Percentiles rank a stretch among this genome's conserved stretches.
Evolutionary conservation across 2,888 invertebrate species (phyloP).

Genomic region (Suillia variegata): DNA sequence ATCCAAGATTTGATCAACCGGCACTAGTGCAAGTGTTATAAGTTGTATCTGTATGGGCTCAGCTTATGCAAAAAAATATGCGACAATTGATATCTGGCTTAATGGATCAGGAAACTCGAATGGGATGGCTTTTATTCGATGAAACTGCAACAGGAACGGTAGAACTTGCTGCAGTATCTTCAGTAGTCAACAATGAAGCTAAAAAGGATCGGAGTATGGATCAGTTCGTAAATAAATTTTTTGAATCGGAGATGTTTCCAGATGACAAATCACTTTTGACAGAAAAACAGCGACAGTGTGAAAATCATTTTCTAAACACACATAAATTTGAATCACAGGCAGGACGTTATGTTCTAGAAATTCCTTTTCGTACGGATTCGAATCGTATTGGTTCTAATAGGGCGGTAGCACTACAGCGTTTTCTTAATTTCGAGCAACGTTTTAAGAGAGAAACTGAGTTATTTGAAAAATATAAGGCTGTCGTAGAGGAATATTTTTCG

Average conservation of each 20-base stretch:
- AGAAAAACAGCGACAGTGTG: background rate
- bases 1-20: background rate
- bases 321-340: background rate
- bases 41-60: background rate
- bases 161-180: background rate
- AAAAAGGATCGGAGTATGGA: background rate
- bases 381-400: background rate
- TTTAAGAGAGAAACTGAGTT: slow-evolving; percentile 7
- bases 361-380: background rate
- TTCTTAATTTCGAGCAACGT: slow-evolving; percentile 1
- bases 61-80: background rate
- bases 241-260: background rate
- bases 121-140: background rate
- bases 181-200: background rate
- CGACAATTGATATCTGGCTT: background rate
- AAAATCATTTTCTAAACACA: background rate
- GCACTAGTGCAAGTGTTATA: background rate
- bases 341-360: background rate
- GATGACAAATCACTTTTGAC: background rate
- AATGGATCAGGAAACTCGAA: background rate
- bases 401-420: slow-evolving; percentile 6
- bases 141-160: background rate
- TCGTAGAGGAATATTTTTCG: slow-evolving; percentile 1
- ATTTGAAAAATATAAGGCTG: background rate
- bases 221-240: background rate